Evolutionary conservation across 2,797 vertebrate species (phyloP).

Genomic region (Momotus momota): DNA sequence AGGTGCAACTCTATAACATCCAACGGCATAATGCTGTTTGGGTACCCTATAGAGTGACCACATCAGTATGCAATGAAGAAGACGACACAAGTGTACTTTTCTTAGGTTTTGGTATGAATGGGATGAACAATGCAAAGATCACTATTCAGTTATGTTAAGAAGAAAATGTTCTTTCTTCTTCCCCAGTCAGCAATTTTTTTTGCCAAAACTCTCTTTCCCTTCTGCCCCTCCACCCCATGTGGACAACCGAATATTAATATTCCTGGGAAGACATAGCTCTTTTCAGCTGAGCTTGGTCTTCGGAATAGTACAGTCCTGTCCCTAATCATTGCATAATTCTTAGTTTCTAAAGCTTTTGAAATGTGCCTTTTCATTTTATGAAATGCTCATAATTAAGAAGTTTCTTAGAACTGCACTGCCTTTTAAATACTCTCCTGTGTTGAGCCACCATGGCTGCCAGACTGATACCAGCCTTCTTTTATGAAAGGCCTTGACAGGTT

Average conservation of each 20-base stretch:
- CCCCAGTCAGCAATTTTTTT: not conserved
- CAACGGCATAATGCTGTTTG: not conserved
- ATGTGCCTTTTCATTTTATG: not conserved
- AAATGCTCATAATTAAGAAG: not conserved
- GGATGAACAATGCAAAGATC: not conserved
- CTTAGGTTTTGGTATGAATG: not conserved
- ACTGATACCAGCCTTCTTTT: not conserved
- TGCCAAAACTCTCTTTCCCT: not conserved
- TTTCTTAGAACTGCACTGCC: not conserved
- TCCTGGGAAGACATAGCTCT: not conserved
- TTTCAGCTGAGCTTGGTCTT: not conserved
- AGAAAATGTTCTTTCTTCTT: not conserved
- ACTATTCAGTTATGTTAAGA: not conserved
- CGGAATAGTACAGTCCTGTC: not conserved
- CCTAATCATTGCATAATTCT: not conserved
- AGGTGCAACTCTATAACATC: not conserved
- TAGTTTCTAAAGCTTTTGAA: not conserved
- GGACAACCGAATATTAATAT: not conserved
- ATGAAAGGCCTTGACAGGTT: not conserved
- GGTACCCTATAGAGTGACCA: fast-evolving
- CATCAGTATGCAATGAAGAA: not conserved
- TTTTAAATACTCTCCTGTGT: not conserved
- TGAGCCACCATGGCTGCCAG: not conserved
- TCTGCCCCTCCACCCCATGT: fast-evolving
- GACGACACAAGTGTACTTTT: not conserved